Conservation (phyloP, 2,113 vertebrate genomes). For the Salminus brasiliensis region DNA sequence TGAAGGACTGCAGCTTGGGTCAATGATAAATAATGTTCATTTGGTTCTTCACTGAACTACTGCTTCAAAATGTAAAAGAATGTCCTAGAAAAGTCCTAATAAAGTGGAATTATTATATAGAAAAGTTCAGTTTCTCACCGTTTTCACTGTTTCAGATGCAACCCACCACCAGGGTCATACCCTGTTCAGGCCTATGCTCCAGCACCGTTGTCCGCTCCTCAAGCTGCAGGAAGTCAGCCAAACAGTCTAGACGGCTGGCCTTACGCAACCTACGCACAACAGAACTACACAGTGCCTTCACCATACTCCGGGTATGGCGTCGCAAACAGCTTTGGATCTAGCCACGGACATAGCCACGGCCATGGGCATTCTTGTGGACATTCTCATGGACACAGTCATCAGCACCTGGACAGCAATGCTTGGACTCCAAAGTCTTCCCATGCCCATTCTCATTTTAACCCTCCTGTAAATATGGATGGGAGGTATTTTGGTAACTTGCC, state of each 20-base stretch:
- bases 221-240: background rate
- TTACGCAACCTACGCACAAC: slow-evolving; percentile 39
- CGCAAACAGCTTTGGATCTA: background rate
- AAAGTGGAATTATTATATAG: too few species aligned
- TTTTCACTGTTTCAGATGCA: slow-evolving; percentile 38
- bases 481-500: slow-evolving; percentile 14
- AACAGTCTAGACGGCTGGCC: slow-evolving; percentile 55
- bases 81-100: too few species aligned
- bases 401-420: slow-evolving; percentile 1
- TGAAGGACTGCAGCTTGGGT: too few species aligned
- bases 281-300: background rate
- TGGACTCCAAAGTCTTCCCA: slow-evolving; percentile 14
- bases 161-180: slow-evolving; percentile 59
- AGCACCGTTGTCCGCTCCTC: background rate
- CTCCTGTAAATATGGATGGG: background rate
- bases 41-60: too few species aligned
- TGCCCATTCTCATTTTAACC: slow-evolving; percentile 27
- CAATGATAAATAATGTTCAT: too few species aligned
- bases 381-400: slow-evolving; percentile 17
- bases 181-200: slow-evolving; percentile 59
- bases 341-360: slow-evolving; percentile 28
- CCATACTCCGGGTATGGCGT: background rate
- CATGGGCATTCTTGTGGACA: background rate
- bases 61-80: too few species aligned
- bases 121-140: too few species aligned